A percentile compares a stretch with the other conserved stretches of the same genome.
These are phyloP conservation scores for Drosophila navojoa DNA, from an alignment of 1,140 invertebrate genomes.

Conservation along the genomic window DNA sequence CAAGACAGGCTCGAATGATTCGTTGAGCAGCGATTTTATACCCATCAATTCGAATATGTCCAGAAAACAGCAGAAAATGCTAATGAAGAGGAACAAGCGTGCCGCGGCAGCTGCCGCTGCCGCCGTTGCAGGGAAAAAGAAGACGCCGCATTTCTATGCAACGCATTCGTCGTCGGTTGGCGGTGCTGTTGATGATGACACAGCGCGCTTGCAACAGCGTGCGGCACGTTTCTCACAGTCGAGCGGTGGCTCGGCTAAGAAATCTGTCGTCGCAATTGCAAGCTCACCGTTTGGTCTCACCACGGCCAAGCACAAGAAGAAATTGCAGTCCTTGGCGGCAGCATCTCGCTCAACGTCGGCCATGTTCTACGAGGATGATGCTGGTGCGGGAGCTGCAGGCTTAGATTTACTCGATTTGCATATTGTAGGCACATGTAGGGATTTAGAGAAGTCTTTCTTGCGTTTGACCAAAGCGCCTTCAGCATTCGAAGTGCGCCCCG, in stretches of 20 bases:
- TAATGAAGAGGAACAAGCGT: slow-evolving; percentile 84
- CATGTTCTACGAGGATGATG: slow-evolving; percentile 73
- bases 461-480: slow-evolving; percentile 97
- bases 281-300: slow-evolving; percentile 78
- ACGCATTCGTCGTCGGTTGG: slow-evolving; percentile 86
- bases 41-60: slow-evolving; percentile 66
- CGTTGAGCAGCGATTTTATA: slow-evolving; percentile 65
- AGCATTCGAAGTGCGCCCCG: slow-evolving; percentile 94
- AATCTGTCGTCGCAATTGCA: slow-evolving; percentile 79
- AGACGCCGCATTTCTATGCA: slow-evolving; percentile 88
- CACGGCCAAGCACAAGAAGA: slow-evolving; percentile 77
- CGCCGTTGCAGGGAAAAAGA: slow-evolving; percentile 83
- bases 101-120: slow-evolving; percentile 62
- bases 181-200: slow-evolving; percentile 88
- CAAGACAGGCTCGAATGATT: slow-evolving; percentile 62
- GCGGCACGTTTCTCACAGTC: slow-evolving; percentile 92
- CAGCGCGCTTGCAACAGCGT: slow-evolving; percentile 91
- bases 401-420: slow-evolving; percentile 93
- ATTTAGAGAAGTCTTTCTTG: slow-evolving; percentile 97
- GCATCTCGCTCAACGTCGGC: slow-evolving; percentile 42
- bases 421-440: slow-evolving; percentile 95
- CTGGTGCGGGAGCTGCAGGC: slow-evolving; percentile 84
- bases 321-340: slow-evolving; percentile 45
- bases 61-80: slow-evolving; percentile 71
- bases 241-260: slow-evolving; percentile 67